These are phyloP conservation scores for Cryptocephalus moraei DNA, from an alignment of 2,888 invertebrate species.

Conservation along the genomic window DNA sequence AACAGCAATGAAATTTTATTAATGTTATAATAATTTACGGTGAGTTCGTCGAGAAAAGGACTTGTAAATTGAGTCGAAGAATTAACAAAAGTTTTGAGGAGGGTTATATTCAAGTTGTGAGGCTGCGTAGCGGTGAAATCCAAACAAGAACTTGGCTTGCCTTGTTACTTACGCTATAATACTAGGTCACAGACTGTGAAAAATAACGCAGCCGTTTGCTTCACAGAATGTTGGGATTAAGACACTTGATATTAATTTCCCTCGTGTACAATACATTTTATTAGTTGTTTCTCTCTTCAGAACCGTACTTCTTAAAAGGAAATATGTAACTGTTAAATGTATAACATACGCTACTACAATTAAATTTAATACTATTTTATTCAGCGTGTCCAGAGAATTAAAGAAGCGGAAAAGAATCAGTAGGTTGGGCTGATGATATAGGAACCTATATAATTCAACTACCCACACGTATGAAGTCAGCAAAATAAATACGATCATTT, in stretches of 20 bases:
- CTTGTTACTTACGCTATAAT: slow-evolving; percentile 33
- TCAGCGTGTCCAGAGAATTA: too few species aligned
- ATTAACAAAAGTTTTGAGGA: slow-evolving; percentile 23
- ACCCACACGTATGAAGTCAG: too few species aligned
- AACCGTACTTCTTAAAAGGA: slow-evolving; percentile 15
- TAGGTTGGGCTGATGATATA: too few species aligned
- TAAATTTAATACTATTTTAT: too few species aligned
- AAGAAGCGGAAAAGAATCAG: too few species aligned
- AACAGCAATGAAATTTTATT: background rate
- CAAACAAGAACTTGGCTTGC: slow-evolving; percentile 30
- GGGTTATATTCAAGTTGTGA: slow-evolving; percentile 14
- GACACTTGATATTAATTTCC: slow-evolving; percentile 43
- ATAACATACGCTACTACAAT: too few species aligned
- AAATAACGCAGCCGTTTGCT: slow-evolving; percentile 38
- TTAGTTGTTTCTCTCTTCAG: slow-evolving; percentile 39
- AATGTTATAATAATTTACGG: slow-evolving; percentile 5
- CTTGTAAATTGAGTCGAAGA: slow-evolving; percentile 28
- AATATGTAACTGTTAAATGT: too few species aligned
- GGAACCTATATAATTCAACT: too few species aligned
- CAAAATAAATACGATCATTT: too few species aligned
- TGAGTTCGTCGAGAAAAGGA: slow-evolving; percentile 4
- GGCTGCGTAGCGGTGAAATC: slow-evolving; percentile 19
- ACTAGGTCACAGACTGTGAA: slow-evolving; percentile 37
- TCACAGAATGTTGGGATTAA: slow-evolving; percentile 38
- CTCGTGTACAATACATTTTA: slow-evolving; percentile 41